Evolutionary conservation across 2,113 vertebrate species (phyloP).

Genomic region (Calyptommatus sinebrachiatus): DNA sequence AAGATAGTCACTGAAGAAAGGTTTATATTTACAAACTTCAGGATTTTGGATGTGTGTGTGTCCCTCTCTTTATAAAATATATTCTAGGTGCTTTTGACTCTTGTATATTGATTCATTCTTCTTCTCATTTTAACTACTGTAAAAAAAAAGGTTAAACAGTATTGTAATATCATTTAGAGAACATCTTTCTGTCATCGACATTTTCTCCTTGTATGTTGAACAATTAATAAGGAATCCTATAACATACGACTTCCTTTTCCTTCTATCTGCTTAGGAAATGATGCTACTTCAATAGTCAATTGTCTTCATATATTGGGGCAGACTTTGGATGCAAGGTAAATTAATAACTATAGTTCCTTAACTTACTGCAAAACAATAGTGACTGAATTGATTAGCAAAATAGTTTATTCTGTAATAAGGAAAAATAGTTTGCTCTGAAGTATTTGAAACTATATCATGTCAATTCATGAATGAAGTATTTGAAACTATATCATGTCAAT

Average conservation of each 20-base stretch:
- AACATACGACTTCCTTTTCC: slow-evolving; percentile 19
- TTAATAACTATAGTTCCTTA: slow-evolving; percentile 27
- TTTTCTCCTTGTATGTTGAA: slow-evolving; percentile 37
- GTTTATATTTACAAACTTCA: too few relatives aligned
- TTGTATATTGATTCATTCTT: slow-evolving; percentile 59
- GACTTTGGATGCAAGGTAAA: slow-evolving; percentile 91
- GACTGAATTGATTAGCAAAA: neutral
- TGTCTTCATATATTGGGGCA: slow-evolving; percentile 96
- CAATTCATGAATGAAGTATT: neutral
- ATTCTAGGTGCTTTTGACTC: slow-evolving; percentile 58
- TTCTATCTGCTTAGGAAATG: slow-evolving; percentile 81
- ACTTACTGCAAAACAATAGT: neutral
- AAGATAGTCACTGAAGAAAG: too few relatives aligned
- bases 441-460: neutral
- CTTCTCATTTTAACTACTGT: slow-evolving; percentile 60
- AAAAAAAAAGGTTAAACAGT: slow-evolving; percentile 55
- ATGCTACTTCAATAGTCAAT: slow-evolving; percentile 94
- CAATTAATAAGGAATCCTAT: neutral
- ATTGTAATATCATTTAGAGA: slow-evolving; percentile 49
- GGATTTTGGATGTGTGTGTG: slow-evolving; percentile 22
- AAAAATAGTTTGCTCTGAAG: neutral
- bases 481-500: neutral
- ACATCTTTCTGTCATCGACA: slow-evolving; percentile 38
- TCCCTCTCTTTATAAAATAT: slow-evolving; percentile 34
- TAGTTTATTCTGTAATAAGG: neutral